Evolutionary conservation across 1,140 invertebrate species (phyloP), one percentile per base, ranked within the genome.

Genomic region (Megalonaias nervosa): DNA sequence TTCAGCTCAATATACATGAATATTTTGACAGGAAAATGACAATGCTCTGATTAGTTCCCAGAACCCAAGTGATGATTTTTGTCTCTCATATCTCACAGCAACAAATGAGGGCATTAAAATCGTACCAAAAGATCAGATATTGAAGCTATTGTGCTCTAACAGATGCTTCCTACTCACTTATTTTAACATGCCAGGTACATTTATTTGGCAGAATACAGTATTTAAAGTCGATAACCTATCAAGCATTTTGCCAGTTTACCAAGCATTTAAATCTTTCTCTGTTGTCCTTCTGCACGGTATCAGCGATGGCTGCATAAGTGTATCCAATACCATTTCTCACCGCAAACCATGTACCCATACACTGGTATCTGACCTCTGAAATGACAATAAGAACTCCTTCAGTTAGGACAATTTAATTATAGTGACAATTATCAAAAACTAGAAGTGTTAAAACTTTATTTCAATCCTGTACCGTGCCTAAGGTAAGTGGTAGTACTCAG

Each of bases 261-360:
- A 91, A 68, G 82, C 90, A 91, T 70, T 89, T 88, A 72, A 88
- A 91, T 72, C 80, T 86, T 65, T 88, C 86, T 81, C 87, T 82
- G 26, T 79, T 73, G 56, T 86, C 84, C 26, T 87, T 86, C 70
- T 86, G 80, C 19, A 88, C 86, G 19, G 82, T 83, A 62, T 96
- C 83, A 95, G 96, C 87, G 96, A 94, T 82, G 11, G 83, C 88
- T 77, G 87, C 86, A 75, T 82, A 90, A 2, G 85, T 87, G 75
- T 91, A 89, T 6, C 85, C 85, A 55, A 79, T 81, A 19, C 73
- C 75, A 23, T 71, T 79, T 58, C 77, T 77, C 64, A 85, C 81
- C n/a, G 82, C 85, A 79, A 82, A 85, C 89, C 89, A 90, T 17
- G 85, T 82, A 61, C 89, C 90, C 82, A 90, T 85, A 77, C 89